phyloP scores from a whole-genome alignment of 1,140 invertebrate genomes.

The Drosophila pruinosa region DNA sequence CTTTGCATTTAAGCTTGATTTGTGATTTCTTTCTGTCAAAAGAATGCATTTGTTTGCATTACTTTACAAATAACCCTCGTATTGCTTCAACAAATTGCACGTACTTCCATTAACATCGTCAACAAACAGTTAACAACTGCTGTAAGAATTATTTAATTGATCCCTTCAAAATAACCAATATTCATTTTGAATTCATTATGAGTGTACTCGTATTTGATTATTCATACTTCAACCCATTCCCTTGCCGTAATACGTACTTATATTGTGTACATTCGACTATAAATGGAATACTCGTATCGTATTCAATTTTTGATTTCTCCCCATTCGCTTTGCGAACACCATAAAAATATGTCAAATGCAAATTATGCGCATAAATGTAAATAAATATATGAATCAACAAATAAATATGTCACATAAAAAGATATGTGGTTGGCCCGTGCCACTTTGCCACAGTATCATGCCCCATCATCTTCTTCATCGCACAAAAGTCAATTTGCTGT shows the following conservation, averaged over 20 bases:
- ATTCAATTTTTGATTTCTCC: constrained; percentile 41
- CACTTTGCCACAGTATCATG: constrained; percentile 6
- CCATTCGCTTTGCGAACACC: constrained; percentile 1
- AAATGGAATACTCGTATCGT: background rate
- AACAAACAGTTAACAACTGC: background rate
- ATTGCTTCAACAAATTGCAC: background rate
- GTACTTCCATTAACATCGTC: background rate
- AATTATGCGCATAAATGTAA: constrained; percentile 71
- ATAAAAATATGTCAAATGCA: constrained; percentile 80
- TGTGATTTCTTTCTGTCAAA: too few relatives aligned
- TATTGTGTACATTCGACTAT: background rate
- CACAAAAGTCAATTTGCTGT: constrained; percentile 74
- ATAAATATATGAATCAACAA: constrained; percentile 68
- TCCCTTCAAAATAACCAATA: background rate
- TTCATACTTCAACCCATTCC: constrained; percentile 5
- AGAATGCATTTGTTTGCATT: background rate
- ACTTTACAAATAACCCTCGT: background rate
- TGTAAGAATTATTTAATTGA: background rate
- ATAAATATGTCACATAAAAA: constrained; percentile 69
- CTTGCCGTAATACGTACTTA: background rate
- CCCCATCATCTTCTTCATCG: background rate
- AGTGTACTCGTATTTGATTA: background rate
- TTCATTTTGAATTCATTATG: background rate
- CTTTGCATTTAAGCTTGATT: too few relatives aligned
- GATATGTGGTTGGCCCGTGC: constrained; percentile 26